Evolutionary conservation across 1,140 invertebrate genomes (phyloP), one percentile per base, ranked within the genome.

Genomic region (Orussus abietinus): DNA sequence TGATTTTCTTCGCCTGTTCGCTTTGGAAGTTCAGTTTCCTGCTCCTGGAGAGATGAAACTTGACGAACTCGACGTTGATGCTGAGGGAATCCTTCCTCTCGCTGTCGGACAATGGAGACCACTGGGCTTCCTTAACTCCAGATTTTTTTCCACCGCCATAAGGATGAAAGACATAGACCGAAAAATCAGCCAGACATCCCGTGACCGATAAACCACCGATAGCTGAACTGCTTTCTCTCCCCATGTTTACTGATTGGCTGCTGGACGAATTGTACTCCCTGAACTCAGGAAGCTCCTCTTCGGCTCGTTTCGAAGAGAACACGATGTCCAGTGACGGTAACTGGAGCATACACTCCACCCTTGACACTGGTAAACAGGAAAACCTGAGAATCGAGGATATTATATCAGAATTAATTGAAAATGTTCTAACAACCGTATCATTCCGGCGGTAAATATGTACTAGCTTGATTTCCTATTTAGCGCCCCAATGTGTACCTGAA

Each of bases 131-230:
- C 68, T 89, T 90, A 2, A 85, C 62, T 58, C 83, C 83, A 4
- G 86, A 80, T 54, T 88, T 89, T 64, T 92, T 92, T 26, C 82
- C 82, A 18, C 90, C 90, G 9, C 94, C 93, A 65, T 96, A 97
- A 0, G 94, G 94, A 77, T 98, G 94, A 74, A 97, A 97, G 47
- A 98, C 94, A 67, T 95, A 96, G 1, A 98, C 84, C 1, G 93
- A 96, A 67, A 98, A 98, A 68, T 98, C 92, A 0, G 92, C 90
- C 36, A 98, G 74, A 58, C 90, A 95, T 3, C 91, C 92, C 0
- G 93, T 97, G 0, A 97, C 90, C 66, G 91, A 96, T 1, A 94
- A 70, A 3, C 92, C 92, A 22, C 91, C 92, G 42, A 87, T 84
- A 0, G 84, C 84, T 3, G 84, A 80, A 4, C 79, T 78, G 5